phyloP scores from a whole-genome alignment of 2,888 invertebrate species.

The Macrosoma leucophasiata region DNA sequence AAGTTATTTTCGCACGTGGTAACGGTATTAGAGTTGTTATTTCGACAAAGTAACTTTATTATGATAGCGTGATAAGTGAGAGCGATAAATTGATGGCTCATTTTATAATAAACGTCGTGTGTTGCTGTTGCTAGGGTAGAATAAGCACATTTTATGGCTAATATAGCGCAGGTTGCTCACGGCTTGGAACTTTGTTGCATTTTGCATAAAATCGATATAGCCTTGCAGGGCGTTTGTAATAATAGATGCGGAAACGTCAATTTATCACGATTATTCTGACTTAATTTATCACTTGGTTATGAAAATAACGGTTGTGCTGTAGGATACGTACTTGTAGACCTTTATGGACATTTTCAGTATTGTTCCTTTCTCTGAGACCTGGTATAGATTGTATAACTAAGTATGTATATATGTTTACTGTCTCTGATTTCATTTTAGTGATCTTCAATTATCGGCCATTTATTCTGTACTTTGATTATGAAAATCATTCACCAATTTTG shows the following conservation, averaged over 20 bases:
- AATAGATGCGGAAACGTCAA: constrained; percentile 28
- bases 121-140: constrained; percentile 36
- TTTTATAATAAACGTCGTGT: constrained; percentile 46
- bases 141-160: constrained; percentile 50
- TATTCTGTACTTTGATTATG: no score
- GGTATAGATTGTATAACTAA: no score
- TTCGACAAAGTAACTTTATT: constrained; percentile 20
- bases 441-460: no score
- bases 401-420: no score
- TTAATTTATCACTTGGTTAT: no score
- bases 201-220: constrained; percentile 67
- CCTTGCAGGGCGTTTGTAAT: constrained; percentile 34
- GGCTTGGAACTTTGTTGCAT: constrained; percentile 54
- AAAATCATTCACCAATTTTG: no score
- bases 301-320: no score
- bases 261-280: no score
- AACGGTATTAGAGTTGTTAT: constrained; percentile 20
- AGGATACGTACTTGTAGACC: no score
- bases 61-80: constrained; percentile 36
- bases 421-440: no score
- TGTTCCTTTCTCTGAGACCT: no score
- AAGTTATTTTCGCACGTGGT: constrained; percentile 3
- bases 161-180: constrained; percentile 44
- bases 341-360: no score
- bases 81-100: constrained; percentile 46